Base-by-base conservation (phyloP, 2,888 invertebrate genomes). In the Clepsis dumicolana region DNA sequence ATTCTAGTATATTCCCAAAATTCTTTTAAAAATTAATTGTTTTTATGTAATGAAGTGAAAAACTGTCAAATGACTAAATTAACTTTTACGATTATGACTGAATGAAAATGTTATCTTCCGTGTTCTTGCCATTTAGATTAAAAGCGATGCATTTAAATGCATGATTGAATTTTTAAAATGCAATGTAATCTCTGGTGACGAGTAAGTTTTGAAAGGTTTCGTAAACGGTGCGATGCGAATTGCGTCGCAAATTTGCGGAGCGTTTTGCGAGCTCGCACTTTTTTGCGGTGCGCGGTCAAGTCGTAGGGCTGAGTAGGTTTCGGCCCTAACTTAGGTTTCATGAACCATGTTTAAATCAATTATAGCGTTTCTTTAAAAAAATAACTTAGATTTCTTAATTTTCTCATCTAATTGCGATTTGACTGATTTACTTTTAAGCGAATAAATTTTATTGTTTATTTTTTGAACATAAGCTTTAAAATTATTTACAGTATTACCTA, bases 401-500 rank as follows among this genome's bases (percentile, higher is more conserved):
- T 57, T 60, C 25, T 63, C 54, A 44, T 65, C 56, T 60, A 65
- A 61, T 71, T 63, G 53, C 71, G 57, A 78, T 78, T 72, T 76
- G 89, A 89, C 89, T 90, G 89, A 90, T 82, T 85, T 87, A 80
- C 82, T 85, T 73, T 75, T 84, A 80, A 74, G 70, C 67, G 60
- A 76, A 71, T 71, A 57, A 59, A 66, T 68, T 68, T 67, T 73
- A 74, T 68, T 74, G 71, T 70, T 64, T 73, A 71, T 72, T 73
- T 81, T 88, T 80, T 86, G 80, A 84, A 78, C 71, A 77, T 87
- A 86, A 89, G 90, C 90, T 88, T 91, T 93, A 92, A 93, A 85
- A 80, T 86, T 89, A 86, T 92, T 91, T 90, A 91, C 93, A 92
- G 93, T 93, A 93, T 93, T 93, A 91, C 84, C 52, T 64, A 63